A percentile compares a stretch with the other conserved stretches of the same genome.
Conservation (phyloP, 2,113 vertebrate species). For the Lanius ludovicianus region DNA sequence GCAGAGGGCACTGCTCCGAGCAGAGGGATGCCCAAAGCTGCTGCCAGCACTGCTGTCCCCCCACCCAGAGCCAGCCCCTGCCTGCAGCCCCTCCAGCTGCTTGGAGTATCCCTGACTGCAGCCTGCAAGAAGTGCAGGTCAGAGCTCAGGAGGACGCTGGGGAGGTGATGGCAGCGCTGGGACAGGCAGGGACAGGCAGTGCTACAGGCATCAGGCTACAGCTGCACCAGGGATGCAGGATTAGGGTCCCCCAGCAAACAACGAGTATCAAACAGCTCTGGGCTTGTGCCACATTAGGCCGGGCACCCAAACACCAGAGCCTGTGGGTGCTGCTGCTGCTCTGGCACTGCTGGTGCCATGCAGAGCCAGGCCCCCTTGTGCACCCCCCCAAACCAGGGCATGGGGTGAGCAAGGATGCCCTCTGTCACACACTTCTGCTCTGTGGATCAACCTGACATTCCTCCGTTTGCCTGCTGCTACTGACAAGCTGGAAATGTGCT, state of each 20-base stretch:
- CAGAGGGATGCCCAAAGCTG: background rate
- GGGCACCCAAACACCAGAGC: rapidly evolving
- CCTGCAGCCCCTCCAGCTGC: background rate
- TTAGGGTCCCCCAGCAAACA: background rate
- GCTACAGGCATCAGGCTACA: background rate
- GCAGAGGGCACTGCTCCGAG: rapidly evolving
- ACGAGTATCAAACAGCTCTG: rapidly evolving
- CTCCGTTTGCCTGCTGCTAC: background rate
- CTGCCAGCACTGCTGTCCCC: background rate
- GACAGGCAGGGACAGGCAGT: background rate
- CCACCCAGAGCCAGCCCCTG: background rate
- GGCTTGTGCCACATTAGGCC: rapidly evolving
- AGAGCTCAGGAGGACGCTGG: background rate
- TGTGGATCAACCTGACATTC: background rate
- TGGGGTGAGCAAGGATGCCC: background rate
- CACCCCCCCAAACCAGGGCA: rapidly evolving
- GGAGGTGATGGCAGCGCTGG: background rate
- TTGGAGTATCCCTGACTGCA: background rate
- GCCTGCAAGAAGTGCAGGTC: background rate
- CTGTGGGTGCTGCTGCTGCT: background rate
- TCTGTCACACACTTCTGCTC: rapidly evolving
- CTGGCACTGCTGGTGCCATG: rapidly evolving
- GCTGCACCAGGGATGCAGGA: background rate
- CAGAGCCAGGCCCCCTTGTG: background rate
- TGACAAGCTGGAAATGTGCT: background rate